Conservation (phyloP, 2,797 vertebrate species). For the Schizopygopsis pylzovi region DNA sequence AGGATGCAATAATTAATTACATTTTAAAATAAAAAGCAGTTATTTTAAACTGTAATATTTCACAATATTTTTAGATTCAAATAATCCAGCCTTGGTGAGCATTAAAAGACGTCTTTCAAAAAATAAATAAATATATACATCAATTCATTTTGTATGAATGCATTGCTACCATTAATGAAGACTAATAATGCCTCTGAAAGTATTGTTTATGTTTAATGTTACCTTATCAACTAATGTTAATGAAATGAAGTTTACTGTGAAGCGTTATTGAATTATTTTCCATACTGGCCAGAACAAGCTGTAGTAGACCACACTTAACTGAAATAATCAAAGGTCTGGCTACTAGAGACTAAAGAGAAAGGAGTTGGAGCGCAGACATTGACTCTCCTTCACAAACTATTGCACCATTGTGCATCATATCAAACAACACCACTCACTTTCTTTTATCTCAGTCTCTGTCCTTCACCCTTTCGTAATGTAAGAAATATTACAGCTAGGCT, state of each 20-base stretch:
- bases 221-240: too few species aligned
- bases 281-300: background rate
- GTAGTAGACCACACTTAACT: background rate
- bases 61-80: too few species aligned
- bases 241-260: too few species aligned
- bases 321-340: background rate
- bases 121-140: too few species aligned
- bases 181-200: background rate
- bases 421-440: background rate
- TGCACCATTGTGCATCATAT: conserved; percentile 29
- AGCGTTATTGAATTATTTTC: too few species aligned
- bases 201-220: background rate
- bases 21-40: too few species aligned
- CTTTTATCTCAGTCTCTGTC: background rate
- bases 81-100: too few species aligned
- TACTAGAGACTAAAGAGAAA: background rate
- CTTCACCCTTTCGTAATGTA: background rate
- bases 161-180: too few species aligned
- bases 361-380: background rate
- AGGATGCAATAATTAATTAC: too few species aligned
- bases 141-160: too few species aligned
- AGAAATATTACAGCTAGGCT: conserved; percentile 25
- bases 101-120: too few species aligned
- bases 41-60: too few species aligned
- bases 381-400: background rate